Evolutionary conservation across 2,797 vertebrate species (phyloP), one percentile per base, ranked within the genome.

Genomic region (Malacoctenus gilli): DNA sequence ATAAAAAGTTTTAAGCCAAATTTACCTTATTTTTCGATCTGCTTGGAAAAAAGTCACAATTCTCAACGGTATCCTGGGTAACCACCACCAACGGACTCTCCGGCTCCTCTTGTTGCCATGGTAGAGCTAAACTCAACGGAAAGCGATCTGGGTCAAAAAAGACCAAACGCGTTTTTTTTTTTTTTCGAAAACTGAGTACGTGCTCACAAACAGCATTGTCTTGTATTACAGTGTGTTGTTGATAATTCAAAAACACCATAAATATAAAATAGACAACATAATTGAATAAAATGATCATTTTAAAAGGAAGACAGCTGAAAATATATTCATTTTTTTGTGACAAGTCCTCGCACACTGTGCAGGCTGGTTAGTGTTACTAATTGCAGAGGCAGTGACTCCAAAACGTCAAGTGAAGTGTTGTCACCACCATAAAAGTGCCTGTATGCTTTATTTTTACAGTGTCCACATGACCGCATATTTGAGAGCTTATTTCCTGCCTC

Each of bases 401-500:
- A 69, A 60, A 54, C 48, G 14, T 70, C n/a, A 69, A 53, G 50
- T 70, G 31, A 76, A 74, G 78, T 68, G 77, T 68, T 80, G 69
- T 72, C 51, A 54, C 36, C 64, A 69, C 69, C 71, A 66, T 65
- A 67, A 72, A 76, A 72, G 64, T 36, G 28, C 32, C 46, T 63
- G 72, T 62, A 60, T 72, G 78, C 86, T 74, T 89, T 89, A 82
- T 77, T 54, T 82, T 79, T 81, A 80, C 75, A 47, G 74, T 85
- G 58, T 80, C 80, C 75, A 52, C 71, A 61, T 48, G 69, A 81
- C 75, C 82, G 34, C 77, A 84, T 79, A 80, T 85, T 84, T 84
- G 65, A 86, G 77, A 85, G 70, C 68, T 72, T 83, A 75, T 89
- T 85, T 87, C 84, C 80, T 79, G 68, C 70, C 68, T 70, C 50